Conservation (phyloP, 2,888 invertebrate species). For the Protophormia terraenovae region DNA sequence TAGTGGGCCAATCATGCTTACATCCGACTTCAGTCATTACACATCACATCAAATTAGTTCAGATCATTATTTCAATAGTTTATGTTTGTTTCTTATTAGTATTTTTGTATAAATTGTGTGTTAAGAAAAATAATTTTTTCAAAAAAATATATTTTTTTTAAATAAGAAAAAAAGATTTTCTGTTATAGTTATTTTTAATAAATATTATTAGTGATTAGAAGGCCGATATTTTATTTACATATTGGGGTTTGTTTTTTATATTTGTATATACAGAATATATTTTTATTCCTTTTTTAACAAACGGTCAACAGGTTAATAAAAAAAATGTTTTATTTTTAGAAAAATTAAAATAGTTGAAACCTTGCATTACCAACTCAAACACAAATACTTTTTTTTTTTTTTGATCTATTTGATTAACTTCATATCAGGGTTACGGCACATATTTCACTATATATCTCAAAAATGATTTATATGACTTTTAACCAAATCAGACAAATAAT, state of each 20-base stretch:
- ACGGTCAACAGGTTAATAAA: slow-evolving; percentile 77
- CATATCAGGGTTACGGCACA: no score
- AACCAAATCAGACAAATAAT: no score
- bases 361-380: slow-evolving; percentile 18
- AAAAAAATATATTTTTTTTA: background rate
- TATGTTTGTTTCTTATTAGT: background rate
- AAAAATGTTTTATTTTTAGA: background rate
- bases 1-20: slow-evolving; percentile 81
- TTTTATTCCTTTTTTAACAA: slow-evolving; percentile 68
- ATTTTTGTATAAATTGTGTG: slow-evolving; percentile 54
- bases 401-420: background rate
- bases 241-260: background rate
- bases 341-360: background rate
- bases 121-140: background rate
- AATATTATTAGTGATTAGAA: background rate
- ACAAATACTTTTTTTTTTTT: no score
- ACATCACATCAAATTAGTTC: slow-evolving; percentile 70
- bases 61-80: slow-evolving; percentile 56
- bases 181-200: background rate
- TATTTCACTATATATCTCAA: no score
- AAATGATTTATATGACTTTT: no score
- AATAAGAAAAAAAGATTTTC: slow-evolving; percentile 12
- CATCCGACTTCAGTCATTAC: slow-evolving; percentile 76
- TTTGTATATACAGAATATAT: background rate
- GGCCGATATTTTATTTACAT: slow-evolving; percentile 2